Percentiles rank a stretch among this genome's conserved stretches.
phyloP scores from a whole-genome alignment of 2,888 invertebrate species.

The Trichogramma dendrolimi region DNA sequence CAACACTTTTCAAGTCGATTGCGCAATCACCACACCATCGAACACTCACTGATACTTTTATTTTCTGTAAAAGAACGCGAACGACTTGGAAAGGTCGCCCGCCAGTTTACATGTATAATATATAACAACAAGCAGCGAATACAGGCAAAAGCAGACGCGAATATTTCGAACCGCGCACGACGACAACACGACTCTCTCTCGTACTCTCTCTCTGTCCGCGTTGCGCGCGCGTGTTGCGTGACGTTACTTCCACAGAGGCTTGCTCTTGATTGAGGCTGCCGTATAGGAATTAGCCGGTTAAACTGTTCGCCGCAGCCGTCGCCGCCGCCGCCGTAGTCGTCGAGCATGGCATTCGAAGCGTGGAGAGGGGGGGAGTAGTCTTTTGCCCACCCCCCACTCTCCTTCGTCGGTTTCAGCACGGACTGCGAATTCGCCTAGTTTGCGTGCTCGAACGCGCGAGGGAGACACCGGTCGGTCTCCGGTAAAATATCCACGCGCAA shows the following conservation, averaged over 20 bases:
- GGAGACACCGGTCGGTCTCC: background rate
- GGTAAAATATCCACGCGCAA: no score
- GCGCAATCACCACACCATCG: no score
- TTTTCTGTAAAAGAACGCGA: no score
- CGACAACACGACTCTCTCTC: no score
- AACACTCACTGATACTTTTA: no score
- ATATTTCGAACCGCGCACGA: no score
- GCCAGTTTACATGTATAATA: no score
- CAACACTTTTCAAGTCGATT: no score
- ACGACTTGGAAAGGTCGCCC: no score
- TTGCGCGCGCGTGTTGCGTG: slow-evolving; percentile 25
- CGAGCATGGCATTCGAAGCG: background rate
- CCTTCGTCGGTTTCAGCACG: slow-evolving; percentile 13
- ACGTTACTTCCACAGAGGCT: slow-evolving; percentile 50
- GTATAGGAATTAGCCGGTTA: slow-evolving; percentile 48
- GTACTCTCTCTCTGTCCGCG: no score
- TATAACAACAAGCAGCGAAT: no score
- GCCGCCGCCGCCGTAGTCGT: slow-evolving; percentile 32
- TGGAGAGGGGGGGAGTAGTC: slow-evolving; percentile 31
- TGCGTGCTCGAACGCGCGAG: slow-evolving; percentile 33
- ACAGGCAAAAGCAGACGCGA: no score
- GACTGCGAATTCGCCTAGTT: slow-evolving; percentile 30
- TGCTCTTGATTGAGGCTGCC: slow-evolving; percentile 51
- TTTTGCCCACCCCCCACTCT: slow-evolving; percentile 20
- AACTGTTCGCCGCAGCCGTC: slow-evolving; percentile 36